Percentiles rank a stretch among this genome's conserved stretches.
phyloP scores from a whole-genome alignment of 2,797 vertebrate species.

The Odontamblyopus lacepedii region DNA sequence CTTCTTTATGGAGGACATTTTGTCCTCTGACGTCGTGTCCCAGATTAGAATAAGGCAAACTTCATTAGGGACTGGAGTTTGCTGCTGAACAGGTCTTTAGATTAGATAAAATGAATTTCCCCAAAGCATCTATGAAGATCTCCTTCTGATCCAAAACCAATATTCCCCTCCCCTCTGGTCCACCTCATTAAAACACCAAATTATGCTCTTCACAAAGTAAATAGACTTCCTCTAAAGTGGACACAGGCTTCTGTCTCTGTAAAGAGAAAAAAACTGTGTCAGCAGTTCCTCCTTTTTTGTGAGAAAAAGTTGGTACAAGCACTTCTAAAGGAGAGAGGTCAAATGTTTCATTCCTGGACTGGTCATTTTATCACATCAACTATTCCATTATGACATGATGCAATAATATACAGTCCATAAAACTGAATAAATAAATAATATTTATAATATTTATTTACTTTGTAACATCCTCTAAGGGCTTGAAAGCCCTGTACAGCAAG shows the following conservation, averaged over 20 bases:
- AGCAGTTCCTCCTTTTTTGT: not conserved
- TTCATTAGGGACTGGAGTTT: not conserved
- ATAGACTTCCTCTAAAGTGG: not conserved
- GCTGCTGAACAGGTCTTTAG: not conserved
- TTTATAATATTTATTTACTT: too few species aligned
- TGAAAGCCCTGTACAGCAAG: too few species aligned
- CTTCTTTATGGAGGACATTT: constrained; percentile 14
- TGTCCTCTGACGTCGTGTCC: constrained; percentile 9
- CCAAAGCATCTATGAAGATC: constrained; percentile 13
- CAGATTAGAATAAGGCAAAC: constrained; percentile 12
- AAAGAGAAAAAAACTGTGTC: not conserved
- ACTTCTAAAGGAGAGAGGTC: not conserved
- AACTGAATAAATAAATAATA: too few species aligned
- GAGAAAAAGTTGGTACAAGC: not conserved
- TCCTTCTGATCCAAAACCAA: constrained; percentile 22
- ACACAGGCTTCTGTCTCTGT: not conserved
- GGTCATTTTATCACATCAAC: not conserved
- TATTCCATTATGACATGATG: too few species aligned
- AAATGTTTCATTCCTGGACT: not conserved
- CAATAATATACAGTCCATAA: too few species aligned
- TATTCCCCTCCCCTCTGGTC: constrained; percentile 3
- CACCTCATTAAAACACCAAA: constrained; percentile 8
- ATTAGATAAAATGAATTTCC: not conserved
- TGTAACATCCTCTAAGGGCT: too few species aligned
- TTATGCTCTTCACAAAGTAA: constrained; percentile 2